Conservation (phyloP, 35 echinoderm and acorn worm genomes). For the Heliocidaris erythrogramma region DNA sequence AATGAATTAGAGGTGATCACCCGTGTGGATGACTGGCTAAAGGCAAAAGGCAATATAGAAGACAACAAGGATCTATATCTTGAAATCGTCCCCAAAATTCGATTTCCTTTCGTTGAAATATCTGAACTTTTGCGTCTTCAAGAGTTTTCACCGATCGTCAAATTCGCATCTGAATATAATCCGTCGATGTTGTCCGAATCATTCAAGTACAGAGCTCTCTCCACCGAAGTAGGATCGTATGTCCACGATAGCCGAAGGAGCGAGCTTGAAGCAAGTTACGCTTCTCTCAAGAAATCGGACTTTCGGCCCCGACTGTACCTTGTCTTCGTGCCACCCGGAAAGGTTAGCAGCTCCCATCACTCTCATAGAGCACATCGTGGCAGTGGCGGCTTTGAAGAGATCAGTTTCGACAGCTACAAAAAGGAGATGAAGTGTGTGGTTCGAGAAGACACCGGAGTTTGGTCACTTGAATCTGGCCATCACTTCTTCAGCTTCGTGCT, state of each 20-base stretch:
- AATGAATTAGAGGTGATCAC: background rate
- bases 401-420: background rate
- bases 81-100: background rate
- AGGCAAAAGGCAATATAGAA: background rate
- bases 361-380: background rate
- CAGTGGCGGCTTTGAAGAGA: background rate
- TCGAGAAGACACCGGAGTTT: background rate
- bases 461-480: background rate
- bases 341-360: background rate
- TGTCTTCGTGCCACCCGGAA: background rate
- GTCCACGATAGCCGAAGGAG: background rate
- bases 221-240: background rate
- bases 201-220: conserved; percentile 26
- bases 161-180: background rate
- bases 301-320: conserved; percentile 9
- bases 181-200: background rate
- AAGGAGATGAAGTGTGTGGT: background rate
- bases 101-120: background rate
- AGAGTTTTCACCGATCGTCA: background rate
- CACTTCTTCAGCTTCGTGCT: background rate
- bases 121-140: background rate
- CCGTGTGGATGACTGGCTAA: background rate
- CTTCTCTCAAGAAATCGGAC: background rate
- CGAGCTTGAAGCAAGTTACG: background rate
- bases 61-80: conserved; percentile 26